Conservation (phyloP, 2,113 vertebrate genomes). For the Sus scrofa region DNA sequence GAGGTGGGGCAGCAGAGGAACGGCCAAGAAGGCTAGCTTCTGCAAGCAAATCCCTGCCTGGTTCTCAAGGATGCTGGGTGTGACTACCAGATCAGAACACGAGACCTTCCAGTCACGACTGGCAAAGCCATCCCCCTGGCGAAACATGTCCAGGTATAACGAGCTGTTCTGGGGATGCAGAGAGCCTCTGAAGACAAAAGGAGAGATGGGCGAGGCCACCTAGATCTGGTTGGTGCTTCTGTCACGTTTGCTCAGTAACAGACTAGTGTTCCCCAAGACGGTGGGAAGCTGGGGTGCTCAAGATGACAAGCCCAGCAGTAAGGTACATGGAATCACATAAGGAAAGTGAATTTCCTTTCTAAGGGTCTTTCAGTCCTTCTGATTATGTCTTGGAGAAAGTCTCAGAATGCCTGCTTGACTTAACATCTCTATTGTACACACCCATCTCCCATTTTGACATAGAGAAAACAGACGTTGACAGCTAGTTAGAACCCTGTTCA, state of each 20-base stretch:
- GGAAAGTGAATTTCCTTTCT: background rate
- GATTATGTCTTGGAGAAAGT: background rate
- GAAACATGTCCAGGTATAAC: background rate
- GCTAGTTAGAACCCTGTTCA: background rate
- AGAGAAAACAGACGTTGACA: slow-evolving; percentile 7
- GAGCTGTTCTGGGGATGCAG: background rate
- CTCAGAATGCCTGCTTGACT: background rate
- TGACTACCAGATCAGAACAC: background rate
- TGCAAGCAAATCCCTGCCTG: background rate
- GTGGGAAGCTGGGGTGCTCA: background rate
- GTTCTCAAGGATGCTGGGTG: background rate
- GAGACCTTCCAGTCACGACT: background rate
- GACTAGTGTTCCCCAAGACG: background rate
- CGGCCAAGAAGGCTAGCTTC: background rate
- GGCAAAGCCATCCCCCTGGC: background rate
- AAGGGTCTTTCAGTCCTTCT: background rate
- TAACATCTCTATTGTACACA: background rate
- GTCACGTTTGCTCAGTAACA: background rate
- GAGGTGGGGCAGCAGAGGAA: background rate
- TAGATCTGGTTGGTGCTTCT: background rate
- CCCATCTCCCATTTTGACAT: background rate
- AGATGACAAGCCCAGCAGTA: background rate
- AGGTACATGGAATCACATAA: background rate
- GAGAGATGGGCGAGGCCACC: background rate
- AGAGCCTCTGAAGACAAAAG: background rate